Base-by-base conservation (phyloP, 2,888 invertebrate species). In the Drosophila suboccidentalis region DNA sequence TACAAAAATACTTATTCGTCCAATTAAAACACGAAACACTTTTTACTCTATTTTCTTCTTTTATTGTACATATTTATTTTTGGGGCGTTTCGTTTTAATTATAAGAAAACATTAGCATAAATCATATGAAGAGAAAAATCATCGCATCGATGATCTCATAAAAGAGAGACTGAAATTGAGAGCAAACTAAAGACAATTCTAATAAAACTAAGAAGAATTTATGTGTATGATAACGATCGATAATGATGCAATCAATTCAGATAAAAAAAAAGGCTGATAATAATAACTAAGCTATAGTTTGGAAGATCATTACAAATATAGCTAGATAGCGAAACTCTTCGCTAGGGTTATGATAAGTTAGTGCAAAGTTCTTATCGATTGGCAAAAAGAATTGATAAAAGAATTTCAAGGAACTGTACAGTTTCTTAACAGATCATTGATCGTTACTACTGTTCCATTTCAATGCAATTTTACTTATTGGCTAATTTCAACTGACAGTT, bases 71-170 rank as follows among this genome's bases (percentile, higher is more conserved):
- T 13, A 55, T 39, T 55, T 47, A 38, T 54, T 55, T 75, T 73
- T 67, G 39, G 73, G 82, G 82, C 70, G 76, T 80, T 70, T 67
- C 72, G 59, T 62, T 75, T 80, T 61, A 73, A 80, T 66, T 74
- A 76, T 62, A 73, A 75, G 44, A 70, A 57, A 71, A 62, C 66
- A 71, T 60, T 55, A 58, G 49, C 82, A 83, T 83, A 77, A 77
- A 81, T 81, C 77, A 67, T 44, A 34, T 19, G 46, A 26, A n/a
- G 32, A 11, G 19, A 22, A 9, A n/a, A 49, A 17, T 49, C 38
- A n/a, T n/a, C n/a, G 38, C 29, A 17, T 41, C 22, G 50, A 60
- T 59, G 58, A 59, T 47, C 49, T 59, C 58, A 59, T 59, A 59
- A 47, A 29, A 29, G 9, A 17, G 50, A 26, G 17, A 39, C 15